Conservation (phyloP, 53 echinoderm and acorn worm species). For the Paracentrotus lividus region DNA sequence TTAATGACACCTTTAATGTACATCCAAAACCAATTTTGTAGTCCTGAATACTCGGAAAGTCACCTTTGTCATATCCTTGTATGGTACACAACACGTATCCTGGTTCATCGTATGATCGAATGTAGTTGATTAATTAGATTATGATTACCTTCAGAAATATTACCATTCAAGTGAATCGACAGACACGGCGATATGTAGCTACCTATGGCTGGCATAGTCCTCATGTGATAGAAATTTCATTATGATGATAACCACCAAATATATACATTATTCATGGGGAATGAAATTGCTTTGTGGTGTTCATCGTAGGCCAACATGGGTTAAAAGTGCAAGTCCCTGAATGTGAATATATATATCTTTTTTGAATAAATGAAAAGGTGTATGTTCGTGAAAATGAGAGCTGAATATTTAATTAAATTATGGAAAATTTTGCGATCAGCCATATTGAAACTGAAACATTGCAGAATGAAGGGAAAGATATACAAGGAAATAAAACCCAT, state of each 20-base stretch:
- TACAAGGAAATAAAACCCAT: not conserved
- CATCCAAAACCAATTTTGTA: too few species aligned
- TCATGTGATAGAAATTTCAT: not conserved
- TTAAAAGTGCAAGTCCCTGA: not conserved
- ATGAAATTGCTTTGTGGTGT: not conserved
- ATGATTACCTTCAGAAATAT: too few species aligned
- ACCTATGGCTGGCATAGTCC: not conserved
- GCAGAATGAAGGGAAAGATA: not conserved
- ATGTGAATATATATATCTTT: not conserved
- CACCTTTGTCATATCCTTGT: too few species aligned
- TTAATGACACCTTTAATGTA: too few species aligned
- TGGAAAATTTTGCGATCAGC: not conserved
- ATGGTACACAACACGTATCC: too few species aligned
- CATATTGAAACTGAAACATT: not conserved
- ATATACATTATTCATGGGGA: not conserved
- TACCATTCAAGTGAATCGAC: not conserved
- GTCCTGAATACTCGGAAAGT: too few species aligned
- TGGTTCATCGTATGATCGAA: too few species aligned
- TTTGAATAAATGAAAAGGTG: not conserved
- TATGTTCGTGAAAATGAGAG: not conserved
- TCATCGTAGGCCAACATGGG: not conserved
- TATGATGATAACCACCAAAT: not conserved
- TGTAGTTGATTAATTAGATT: too few species aligned
- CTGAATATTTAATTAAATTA: not conserved
- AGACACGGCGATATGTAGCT: too few species aligned